phyloP scores from a whole-genome alignment of 2,888 invertebrate genomes.

The Ganaspis brasiliensis region DNA sequence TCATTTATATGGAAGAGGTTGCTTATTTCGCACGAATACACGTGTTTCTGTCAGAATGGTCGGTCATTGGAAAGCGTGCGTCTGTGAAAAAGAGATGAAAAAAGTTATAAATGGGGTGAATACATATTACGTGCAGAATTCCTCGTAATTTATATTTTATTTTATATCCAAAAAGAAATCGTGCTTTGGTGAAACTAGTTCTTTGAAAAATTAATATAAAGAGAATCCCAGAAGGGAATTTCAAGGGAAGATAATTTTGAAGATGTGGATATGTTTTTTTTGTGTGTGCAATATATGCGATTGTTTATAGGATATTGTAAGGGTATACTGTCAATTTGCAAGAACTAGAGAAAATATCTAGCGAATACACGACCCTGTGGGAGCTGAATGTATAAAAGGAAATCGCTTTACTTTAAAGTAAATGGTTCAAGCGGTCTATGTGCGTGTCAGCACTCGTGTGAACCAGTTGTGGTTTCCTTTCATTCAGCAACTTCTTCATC shows the following conservation, averaged over 20 bases:
- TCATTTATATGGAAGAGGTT: slow-evolving; percentile 39
- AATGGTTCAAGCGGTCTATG: slow-evolving; percentile 69
- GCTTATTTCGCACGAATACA: slow-evolving; percentile 36
- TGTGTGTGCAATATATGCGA: too few species aligned
- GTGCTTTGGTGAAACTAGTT: background rate
- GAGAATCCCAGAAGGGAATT: too few species aligned
- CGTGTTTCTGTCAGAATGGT: slow-evolving; percentile 27
- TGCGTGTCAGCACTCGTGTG: slow-evolving; percentile 74
- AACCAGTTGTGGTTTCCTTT: slow-evolving; percentile 77
- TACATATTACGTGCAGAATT: slow-evolving; percentile 6
- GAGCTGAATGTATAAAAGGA: slow-evolving; percentile 74
- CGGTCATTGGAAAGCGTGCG: slow-evolving; percentile 37
- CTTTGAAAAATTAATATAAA: too few species aligned
- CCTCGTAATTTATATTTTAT: slow-evolving; percentile 20
- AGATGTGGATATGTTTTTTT: too few species aligned
- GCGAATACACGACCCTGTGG: slow-evolving; percentile 65
- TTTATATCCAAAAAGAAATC: slow-evolving; percentile 11
- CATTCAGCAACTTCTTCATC: slow-evolving; percentile 76
- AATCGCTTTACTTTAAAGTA: slow-evolving; percentile 75
- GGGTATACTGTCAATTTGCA: slow-evolving; percentile 8
- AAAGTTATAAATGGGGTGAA: slow-evolving; percentile 31
- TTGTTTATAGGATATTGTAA: background rate
- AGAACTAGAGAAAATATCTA: slow-evolving; percentile 13
- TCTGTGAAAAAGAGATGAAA: background rate
- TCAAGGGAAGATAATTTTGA: too few species aligned